phyloP scores from a whole-genome alignment of 2,797 vertebrate genomes.

The Hyperoplus immaculatus region DNA sequence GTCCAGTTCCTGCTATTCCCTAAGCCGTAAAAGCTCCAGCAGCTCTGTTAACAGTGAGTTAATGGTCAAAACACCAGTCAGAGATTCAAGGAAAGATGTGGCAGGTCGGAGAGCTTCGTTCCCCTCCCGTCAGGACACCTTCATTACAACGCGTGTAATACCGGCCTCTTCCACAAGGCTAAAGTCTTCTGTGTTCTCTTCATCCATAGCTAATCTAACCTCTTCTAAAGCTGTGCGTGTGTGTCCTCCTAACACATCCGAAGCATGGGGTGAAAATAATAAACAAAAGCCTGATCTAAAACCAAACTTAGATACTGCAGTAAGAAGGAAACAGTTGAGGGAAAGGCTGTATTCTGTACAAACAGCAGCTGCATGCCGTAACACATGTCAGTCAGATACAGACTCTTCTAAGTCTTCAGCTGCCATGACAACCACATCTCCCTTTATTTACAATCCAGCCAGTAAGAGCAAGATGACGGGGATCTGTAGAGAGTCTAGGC shows the following conservation, averaged over 20 bases:
- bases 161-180: conserved; percentile 54
- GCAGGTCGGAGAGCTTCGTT: conserved; percentile 64
- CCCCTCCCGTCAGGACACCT: conserved; percentile 81
- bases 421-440: conserved; percentile 24
- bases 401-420: conserved; percentile 43
- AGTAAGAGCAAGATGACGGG: conserved; percentile 52
- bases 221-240: conserved; percentile 64
- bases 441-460: conserved; percentile 28
- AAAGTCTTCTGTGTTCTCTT: conserved; percentile 57
- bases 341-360: conserved; percentile 66
- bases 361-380: conserved; percentile 43
- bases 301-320: conserved; percentile 57
- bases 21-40: conserved; percentile 49
- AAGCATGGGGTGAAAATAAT: conserved; percentile 60
- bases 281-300: conserved; percentile 58
- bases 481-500: conserved; percentile 66
- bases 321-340: conserved; percentile 71
- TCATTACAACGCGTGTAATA: conserved; percentile 69
- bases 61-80: conserved; percentile 29
- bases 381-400: conserved; percentile 28
- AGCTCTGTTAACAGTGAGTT: conserved; percentile 62
- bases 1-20: conserved; percentile 18
- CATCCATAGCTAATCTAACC: conserved; percentile 63
- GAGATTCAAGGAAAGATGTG: conserved; percentile 39
- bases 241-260: conserved; percentile 52